These are phyloP conservation scores for Acrossocheilus fasciatus DNA, from an alignment of 2,797 vertebrate genomes.

Conservation along the genomic window DNA sequence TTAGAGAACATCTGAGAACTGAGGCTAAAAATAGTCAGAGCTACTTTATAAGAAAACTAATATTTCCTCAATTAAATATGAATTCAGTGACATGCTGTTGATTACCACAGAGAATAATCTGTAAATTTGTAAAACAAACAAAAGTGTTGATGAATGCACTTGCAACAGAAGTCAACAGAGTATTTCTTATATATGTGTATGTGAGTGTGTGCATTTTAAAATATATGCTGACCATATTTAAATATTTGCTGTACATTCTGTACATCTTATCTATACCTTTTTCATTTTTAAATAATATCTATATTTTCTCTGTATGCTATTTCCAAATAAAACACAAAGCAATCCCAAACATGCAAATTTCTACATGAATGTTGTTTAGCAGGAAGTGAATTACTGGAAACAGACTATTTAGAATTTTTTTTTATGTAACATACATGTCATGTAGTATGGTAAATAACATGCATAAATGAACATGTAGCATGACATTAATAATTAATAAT, in stretches of 20 bases:
- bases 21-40: neutral
- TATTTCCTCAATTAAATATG: neutral
- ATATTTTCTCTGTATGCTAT: neutral
- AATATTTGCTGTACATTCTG: neutral
- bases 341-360: neutral
- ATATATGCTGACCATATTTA: neutral
- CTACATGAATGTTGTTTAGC: neutral
- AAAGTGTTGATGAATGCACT: no score
- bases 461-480: neutral
- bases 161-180: no score
- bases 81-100: no score
- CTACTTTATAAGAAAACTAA: neutral
- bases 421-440: neutral
- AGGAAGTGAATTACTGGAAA: conserved; percentile 1
- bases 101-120: no score
- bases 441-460: neutral
- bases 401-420: no score
- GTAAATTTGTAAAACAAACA: no score
- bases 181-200: no score
- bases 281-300: neutral
- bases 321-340: neutral
- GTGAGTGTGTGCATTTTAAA: neutral
- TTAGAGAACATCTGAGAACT: neutral
- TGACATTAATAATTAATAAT: neutral
- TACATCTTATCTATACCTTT: neutral